Evolutionary conservation across 2,113 vertebrate species (phyloP), one percentile per base, ranked within the genome.

Genomic region (Cricetomys ansorgei): DNA sequence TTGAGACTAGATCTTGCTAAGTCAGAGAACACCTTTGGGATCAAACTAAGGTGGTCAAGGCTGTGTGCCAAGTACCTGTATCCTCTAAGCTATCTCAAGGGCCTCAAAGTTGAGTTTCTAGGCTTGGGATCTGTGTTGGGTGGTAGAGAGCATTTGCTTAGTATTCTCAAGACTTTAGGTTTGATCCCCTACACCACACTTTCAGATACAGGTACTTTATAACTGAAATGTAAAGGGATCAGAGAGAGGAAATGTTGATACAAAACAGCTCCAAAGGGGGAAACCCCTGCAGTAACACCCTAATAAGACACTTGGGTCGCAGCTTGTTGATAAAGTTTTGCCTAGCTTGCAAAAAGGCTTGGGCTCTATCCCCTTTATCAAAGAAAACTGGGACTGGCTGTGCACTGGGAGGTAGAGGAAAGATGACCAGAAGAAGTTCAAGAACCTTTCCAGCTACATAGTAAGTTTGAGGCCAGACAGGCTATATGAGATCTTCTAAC

Each of bases 181-280:
- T 45, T 75, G 43, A 27, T 45, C 45, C 72, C 11, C 13, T 48
- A 25, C 23, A 48, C 43, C 43, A 48, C 12, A 48, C 40, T 73
- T 23, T 27, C 11, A 75, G 73, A 48, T 43, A 45, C 72, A 45
- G 43, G 23, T n/a, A 27, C 72, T 45, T 23, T 73, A 25, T 43
- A 73, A 73, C 72, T 40, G 21, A 23, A 73, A 45, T 25, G 10
- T 6, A 73, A 27, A 45, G 23, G 40, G 23, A 23, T 45, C 40
- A 45, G 72, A 25, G 21, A 64, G 72, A 27, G 75, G 48, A 16
- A 50, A 50, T 77, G 45, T 48, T 57, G n/a, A 40, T 57, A 90
- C 75, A 90, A 95, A 87, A 16, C n/a, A 53, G 6, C 37, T 90
- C 80, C 92, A 48, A 93, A 48, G 89, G 89, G 72, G 72, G 91